These are phyloP conservation scores for Callitettix versicolor DNA, from an alignment of 1,140 invertebrate genomes.

Conservation along the genomic window DNA sequence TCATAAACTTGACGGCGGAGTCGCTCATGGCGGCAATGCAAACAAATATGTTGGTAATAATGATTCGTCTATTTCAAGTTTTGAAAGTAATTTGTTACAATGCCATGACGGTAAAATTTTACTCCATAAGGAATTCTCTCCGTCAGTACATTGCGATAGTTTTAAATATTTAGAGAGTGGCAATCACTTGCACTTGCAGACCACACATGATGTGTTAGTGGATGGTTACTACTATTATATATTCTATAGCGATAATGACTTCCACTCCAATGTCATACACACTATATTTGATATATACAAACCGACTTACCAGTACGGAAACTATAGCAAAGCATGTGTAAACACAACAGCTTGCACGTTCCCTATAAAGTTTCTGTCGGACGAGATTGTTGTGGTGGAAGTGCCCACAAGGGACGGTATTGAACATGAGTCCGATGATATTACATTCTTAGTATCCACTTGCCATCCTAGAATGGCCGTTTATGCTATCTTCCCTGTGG, in stretches of 20 bases:
- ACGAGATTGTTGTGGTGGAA: constrained; percentile 65
- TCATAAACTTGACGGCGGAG: constrained; percentile 52
- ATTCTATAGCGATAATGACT: constrained; percentile 75
- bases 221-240: constrained; percentile 80
- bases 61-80: constrained; percentile 59
- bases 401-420: constrained; percentile 67
- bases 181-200: constrained; percentile 39
- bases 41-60: constrained; percentile 44
- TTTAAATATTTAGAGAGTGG: constrained; percentile 52
- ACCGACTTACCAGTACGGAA: constrained; percentile 64
- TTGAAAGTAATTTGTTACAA: constrained; percentile 58
- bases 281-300: constrained; percentile 75
- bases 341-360: constrained; percentile 67
- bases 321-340: constrained; percentile 56
- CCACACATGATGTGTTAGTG: constrained; percentile 51
- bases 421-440: constrained; percentile 58
- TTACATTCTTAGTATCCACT: constrained; percentile 53
- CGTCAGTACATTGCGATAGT: constrained; percentile 50
- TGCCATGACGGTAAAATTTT: constrained; percentile 65
- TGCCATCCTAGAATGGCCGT: constrained; percentile 64
- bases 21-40: constrained; percentile 60
- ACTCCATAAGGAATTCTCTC: constrained; percentile 52
- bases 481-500: constrained; percentile 66
- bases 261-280: constrained; percentile 64
- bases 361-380: constrained; percentile 51